Conservation (phyloP, 2,888 invertebrate genomes). For the Cantharis rufa region DNA sequence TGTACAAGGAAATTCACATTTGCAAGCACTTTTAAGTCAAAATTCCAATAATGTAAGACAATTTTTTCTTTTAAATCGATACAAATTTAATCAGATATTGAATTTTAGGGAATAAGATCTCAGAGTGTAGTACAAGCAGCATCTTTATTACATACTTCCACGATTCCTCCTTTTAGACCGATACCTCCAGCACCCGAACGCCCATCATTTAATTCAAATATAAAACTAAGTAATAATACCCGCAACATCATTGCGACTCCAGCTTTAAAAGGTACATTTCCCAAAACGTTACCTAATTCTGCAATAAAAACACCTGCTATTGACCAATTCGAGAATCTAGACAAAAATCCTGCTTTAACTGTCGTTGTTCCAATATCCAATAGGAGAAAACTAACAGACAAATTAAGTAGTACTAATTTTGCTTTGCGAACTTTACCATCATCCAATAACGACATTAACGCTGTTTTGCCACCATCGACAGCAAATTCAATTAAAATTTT, state of each 20-base stretch:
- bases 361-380: slow-evolving; percentile 46
- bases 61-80: not conserved
- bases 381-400: slow-evolving; percentile 37
- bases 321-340: slow-evolving; percentile 30
- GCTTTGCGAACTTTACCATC: slow-evolving; percentile 45
- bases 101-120: slow-evolving; percentile 25
- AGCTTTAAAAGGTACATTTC: slow-evolving; percentile 58
- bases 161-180: slow-evolving; percentile 79
- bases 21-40: slow-evolving; percentile 46
- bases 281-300: slow-evolving; percentile 61
- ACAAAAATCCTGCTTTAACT: slow-evolving; percentile 40
- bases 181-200: slow-evolving; percentile 67
- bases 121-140: slow-evolving; percentile 6
- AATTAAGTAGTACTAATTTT: slow-evolving; percentile 46
- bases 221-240: slow-evolving; percentile 1
- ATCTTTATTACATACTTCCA: slow-evolving; percentile 35
- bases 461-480: slow-evolving; percentile 35
- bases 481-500: slow-evolving; percentile 46
- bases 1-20: slow-evolving; percentile 48
- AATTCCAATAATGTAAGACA: slow-evolving; percentile 32
- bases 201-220: slow-evolving; percentile 42
- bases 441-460: slow-evolving; percentile 37
- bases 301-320: slow-evolving; percentile 47
- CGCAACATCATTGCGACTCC: slow-evolving; percentile 48
- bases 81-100: slow-evolving; percentile 6